Conservation (phyloP, 2,888 invertebrate species). For the Acanthosepion esculentum region DNA sequence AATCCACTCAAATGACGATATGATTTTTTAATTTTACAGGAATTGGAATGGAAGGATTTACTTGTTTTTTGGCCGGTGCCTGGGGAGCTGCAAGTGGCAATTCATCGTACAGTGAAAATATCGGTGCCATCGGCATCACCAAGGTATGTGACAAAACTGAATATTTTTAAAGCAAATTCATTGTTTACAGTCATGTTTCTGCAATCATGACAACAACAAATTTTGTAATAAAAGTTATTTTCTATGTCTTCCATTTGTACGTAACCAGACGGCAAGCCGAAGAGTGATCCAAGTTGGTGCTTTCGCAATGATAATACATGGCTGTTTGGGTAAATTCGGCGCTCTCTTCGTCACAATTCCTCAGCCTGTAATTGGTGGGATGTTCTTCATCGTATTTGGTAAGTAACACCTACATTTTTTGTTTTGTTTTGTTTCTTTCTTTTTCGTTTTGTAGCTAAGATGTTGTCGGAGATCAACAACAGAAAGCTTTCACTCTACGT, state of each 20-base stretch:
- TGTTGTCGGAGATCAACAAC: too few relatives aligned
- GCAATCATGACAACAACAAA: too few relatives aligned
- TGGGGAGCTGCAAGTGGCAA: slow-evolving; percentile 91
- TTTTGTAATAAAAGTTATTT: too few relatives aligned
- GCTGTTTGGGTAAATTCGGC: slow-evolving; percentile 76
- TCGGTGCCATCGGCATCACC: slow-evolving; percentile 90
- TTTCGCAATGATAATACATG: slow-evolving; percentile 74
- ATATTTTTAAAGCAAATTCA: too few relatives aligned
- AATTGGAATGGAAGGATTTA: slow-evolving; percentile 84
- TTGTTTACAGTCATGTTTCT: too few relatives aligned
- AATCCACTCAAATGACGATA: too few relatives aligned
- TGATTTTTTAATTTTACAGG: slow-evolving; percentile 58
- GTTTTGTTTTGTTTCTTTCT: too few relatives aligned
- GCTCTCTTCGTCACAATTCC: slow-evolving; percentile 77
- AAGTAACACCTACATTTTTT: too few relatives aligned
- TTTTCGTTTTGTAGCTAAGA: too few relatives aligned
- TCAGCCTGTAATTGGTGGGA: slow-evolving; percentile 76
- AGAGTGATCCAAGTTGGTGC: slow-evolving; percentile 74
- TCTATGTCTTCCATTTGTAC: neutral
- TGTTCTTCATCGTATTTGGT: slow-evolving; percentile 56
- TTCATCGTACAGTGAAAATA: slow-evolving; percentile 92
- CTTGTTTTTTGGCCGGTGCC: slow-evolving; percentile 87
- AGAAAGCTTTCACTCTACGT: too few relatives aligned
- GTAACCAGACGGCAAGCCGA: slow-evolving; percentile 63
- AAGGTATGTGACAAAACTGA: slow-evolving; percentile 78